Percentiles rank a stretch among this genome's conserved stretches.
Conservation (phyloP, 2,888 invertebrate species). For the Hydrotaea cyrtoneurina region DNA sequence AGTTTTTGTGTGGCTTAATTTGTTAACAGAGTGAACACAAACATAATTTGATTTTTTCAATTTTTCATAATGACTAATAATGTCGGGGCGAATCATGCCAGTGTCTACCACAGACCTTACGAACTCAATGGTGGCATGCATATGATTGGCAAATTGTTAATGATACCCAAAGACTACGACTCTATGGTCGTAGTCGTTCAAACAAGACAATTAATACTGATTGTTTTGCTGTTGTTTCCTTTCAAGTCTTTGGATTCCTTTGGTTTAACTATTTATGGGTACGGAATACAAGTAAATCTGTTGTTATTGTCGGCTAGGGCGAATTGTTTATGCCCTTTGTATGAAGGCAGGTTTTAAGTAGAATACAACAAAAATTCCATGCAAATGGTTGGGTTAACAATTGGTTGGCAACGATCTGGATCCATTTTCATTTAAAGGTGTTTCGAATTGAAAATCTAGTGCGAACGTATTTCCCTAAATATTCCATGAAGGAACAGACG, state of each 20-base stretch:
- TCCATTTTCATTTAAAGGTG: no score
- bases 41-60: constrained; percentile 44
- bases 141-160: constrained; percentile 20
- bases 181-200: neutral
- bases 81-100: neutral
- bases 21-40: constrained; percentile 35
- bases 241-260: neutral
- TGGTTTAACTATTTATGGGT: neutral
- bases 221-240: constrained; percentile 23
- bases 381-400: no score
- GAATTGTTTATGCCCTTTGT: no score
- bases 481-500: no score
- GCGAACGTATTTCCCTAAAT: no score
- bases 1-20: constrained; percentile 24
- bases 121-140: neutral
- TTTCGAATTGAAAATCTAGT: no score
- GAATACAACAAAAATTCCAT: no score
- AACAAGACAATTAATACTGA: constrained; percentile 3
- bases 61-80: constrained; percentile 53
- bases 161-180: neutral
- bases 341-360: no score
- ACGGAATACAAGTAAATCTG: neutral
- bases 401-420: no score
- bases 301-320: neutral
- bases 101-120: neutral